Percentiles rank a stretch among this genome's conserved stretches.
phyloP scores from a whole-genome alignment of 2,113 vertebrate species.

The Gallinago media region DNA sequence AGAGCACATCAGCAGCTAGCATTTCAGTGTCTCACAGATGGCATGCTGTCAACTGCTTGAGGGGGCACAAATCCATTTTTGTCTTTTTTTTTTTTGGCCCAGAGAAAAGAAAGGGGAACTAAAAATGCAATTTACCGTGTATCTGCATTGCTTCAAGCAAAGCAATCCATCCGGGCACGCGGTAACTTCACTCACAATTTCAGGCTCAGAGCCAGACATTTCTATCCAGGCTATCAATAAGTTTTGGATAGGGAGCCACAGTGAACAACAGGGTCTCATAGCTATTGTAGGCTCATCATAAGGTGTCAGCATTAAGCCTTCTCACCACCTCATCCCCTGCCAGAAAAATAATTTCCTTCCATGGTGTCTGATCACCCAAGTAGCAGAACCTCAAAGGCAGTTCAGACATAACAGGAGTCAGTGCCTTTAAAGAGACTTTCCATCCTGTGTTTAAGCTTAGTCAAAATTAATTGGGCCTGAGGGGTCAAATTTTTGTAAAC shows the following conservation, averaged over 20 bases:
- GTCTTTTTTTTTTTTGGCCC: neutral
- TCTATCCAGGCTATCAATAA: neutral
- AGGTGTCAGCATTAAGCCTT: neutral
- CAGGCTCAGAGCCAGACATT: neutral
- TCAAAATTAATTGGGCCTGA: neutral
- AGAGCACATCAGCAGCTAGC: neutral
- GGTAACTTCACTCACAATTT: neutral
- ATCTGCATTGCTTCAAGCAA: neutral
- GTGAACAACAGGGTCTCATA: neutral
- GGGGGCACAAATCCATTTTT: neutral
- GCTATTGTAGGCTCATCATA: neutral
- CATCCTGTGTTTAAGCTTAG: neutral
- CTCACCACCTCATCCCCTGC: neutral
- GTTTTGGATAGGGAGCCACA: neutral
- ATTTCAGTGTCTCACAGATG: neutral
- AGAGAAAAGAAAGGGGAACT: neutral
- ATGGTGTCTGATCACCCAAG: neutral
- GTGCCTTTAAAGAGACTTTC: neutral
- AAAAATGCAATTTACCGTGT: fast-evolving
- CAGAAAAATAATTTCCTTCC: neutral
- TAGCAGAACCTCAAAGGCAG: neutral
- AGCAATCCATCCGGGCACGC: neutral
- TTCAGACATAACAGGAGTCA: neutral
- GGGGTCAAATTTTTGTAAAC: neutral
- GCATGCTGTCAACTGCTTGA: no score